phyloP scores from a whole-genome alignment of 2,113 vertebrate genomes.

The Chinchilla lanigera region DNA sequence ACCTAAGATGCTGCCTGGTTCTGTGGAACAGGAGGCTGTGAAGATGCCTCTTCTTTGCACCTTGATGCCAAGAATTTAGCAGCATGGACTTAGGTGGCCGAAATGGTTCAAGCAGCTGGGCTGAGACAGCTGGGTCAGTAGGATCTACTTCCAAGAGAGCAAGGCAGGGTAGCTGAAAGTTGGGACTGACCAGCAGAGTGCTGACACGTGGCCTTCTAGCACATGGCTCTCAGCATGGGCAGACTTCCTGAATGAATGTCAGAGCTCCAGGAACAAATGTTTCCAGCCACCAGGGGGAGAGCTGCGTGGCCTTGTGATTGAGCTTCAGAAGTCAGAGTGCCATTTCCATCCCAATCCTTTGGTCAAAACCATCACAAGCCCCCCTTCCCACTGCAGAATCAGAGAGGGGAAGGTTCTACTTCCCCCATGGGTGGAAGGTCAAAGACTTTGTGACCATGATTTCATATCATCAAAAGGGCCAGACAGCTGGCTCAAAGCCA shows the following conservation, averaged over 20 bases:
- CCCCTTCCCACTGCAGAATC: background rate
- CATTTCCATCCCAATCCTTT: background rate
- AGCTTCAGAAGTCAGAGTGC: background rate
- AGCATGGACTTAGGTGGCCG: no score
- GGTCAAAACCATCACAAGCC: background rate
- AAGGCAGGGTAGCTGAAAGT: background rate
- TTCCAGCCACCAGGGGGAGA: background rate
- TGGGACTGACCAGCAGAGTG: background rate
- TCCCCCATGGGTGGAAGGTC: background rate
- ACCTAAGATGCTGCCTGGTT: background rate
- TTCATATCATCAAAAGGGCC: background rate
- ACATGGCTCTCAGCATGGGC: fast-evolving
- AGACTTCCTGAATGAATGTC: background rate
- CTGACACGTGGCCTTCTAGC: background rate
- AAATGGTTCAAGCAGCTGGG: background rate
- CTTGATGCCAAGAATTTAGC: background rate
- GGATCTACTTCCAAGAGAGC: background rate
- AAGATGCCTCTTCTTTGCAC: background rate
- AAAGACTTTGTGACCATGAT: background rate
- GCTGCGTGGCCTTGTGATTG: background rate
- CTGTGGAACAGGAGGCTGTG: background rate
- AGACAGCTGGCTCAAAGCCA: background rate
- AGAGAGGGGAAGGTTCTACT: background rate
- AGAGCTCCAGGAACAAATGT: background rate
- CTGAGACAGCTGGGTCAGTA: no score